Percentiles rank a stretch among this genome's conserved stretches.
Conservation (phyloP, 1,140 invertebrate genomes). For the Zaprionus kolodkinae region DNA sequence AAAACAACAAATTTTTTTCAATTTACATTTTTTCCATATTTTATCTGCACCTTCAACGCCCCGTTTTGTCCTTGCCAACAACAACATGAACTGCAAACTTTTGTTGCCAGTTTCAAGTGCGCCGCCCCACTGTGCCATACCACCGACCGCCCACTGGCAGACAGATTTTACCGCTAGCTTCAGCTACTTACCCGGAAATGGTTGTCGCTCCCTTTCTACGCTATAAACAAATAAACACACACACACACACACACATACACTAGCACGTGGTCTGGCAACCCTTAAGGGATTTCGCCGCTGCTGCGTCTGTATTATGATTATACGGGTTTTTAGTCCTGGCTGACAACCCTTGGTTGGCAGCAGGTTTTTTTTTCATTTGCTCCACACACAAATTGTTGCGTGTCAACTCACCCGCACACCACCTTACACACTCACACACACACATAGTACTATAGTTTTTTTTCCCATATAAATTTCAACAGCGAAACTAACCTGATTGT, state of each 20-base stretch:
- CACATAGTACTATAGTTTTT: constrained; percentile 34
- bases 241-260: constrained; percentile 24
- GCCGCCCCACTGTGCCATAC: constrained; percentile 11
- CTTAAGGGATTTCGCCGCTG: constrained; percentile 28
- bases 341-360: constrained; percentile 70
- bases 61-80: constrained; percentile 18
- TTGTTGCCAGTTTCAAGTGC: constrained; percentile 43
- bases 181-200: constrained; percentile 74
- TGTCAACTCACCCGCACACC: constrained; percentile 52
- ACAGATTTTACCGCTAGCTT: constrained; percentile 71
- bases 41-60: constrained; percentile 52
- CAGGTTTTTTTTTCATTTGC: constrained; percentile 35
- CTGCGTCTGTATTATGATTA: constrained; percentile 35
- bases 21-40: constrained; percentile 59
- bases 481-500: constrained; percentile 36
- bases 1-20: constrained; percentile 61
- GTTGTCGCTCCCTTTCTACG: constrained; percentile 54
- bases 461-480: constrained; percentile 63
- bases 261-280: constrained; percentile 25
- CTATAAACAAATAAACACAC: constrained; percentile 33
- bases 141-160: constrained; percentile 39
- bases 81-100: constrained; percentile 18
- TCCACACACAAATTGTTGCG: constrained; percentile 68
- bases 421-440: constrained; percentile 9
- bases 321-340: constrained; percentile 43